Conservation (phyloP, 2,888 invertebrate genomes). For the Eilema caniola region DNA sequence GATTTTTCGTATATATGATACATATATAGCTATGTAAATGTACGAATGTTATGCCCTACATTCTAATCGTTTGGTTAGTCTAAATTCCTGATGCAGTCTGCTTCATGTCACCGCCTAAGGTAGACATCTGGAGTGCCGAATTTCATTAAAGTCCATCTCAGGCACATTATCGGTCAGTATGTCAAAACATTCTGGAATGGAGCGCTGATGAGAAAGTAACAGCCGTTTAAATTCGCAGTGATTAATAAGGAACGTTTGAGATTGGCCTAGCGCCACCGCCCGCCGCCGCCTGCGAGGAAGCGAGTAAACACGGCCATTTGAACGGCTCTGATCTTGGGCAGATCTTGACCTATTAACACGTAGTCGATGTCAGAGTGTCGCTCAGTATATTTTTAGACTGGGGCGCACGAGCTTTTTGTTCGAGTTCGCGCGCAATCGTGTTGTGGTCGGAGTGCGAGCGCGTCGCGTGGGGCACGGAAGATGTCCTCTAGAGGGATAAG, state of each 20-base stretch:
- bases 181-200: constrained; percentile 10
- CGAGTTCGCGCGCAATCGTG: constrained; percentile 64
- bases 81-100: constrained; percentile 1
- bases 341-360: constrained; percentile 87
- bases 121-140: background rate
- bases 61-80: background rate
- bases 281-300: constrained; percentile 59
- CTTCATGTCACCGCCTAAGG: background rate
- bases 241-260: constrained; percentile 37
- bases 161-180: background rate
- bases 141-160: background rate
- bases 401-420: constrained; percentile 71
- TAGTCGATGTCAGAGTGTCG: constrained; percentile 81
- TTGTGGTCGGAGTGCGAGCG: constrained; percentile 61
- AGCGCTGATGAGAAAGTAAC: constrained; percentile 28
- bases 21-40: background rate
- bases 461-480: constrained; percentile 63
- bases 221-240: constrained; percentile 34
- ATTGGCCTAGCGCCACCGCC: constrained; percentile 56
- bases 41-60: background rate
- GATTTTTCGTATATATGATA: background rate
- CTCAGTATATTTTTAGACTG: constrained; percentile 80
- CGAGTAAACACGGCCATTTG: constrained; percentile 78
- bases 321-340: constrained; percentile 84
- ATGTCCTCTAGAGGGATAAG: constrained; percentile 94